These are phyloP conservation scores for Platalea minor DNA, from an alignment of 2,797 vertebrate species.

Conservation along the genomic window DNA sequence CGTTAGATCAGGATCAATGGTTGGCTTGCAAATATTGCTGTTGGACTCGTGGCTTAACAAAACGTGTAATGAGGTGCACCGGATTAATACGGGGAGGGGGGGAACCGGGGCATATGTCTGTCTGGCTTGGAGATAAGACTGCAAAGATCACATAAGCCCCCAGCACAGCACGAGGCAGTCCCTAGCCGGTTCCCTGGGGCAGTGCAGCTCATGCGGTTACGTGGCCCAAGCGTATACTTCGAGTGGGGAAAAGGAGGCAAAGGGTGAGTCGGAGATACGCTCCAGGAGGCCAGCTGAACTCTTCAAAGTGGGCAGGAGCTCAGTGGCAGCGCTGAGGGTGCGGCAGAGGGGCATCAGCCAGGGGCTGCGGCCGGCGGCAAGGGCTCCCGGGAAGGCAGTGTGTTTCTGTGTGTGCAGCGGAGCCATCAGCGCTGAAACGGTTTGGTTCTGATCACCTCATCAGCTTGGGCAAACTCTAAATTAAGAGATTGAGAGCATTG, in stretches of 20 bases:
- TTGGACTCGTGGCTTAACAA: background rate
- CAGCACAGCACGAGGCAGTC: background rate
- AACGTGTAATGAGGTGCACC: background rate
- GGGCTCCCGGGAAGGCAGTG: rapidly evolving
- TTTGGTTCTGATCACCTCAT: background rate
- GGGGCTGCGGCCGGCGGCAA: background rate
- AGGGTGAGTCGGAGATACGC: background rate
- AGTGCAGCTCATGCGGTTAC: background rate
- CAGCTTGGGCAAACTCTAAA: background rate
- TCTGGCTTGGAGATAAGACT: background rate
- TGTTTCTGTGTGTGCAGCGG: background rate
- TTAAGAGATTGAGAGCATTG: background rate
- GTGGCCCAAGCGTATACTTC: background rate
- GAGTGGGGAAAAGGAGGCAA: background rate
- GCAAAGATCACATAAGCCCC: background rate
- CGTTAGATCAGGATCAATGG: background rate
- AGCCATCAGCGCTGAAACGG: background rate
- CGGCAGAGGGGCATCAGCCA: background rate
- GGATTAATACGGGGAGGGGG: background rate
- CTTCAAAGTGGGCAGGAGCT: background rate
- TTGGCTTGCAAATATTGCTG: background rate
- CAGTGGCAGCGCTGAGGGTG: background rate
- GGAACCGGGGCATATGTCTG: rapidly evolving
- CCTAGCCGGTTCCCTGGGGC: background rate
- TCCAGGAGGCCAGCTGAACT: background rate